Base-by-base conservation (phyloP, 2,113 vertebrate genomes). In the Dasyurus viverrinus region DNA sequence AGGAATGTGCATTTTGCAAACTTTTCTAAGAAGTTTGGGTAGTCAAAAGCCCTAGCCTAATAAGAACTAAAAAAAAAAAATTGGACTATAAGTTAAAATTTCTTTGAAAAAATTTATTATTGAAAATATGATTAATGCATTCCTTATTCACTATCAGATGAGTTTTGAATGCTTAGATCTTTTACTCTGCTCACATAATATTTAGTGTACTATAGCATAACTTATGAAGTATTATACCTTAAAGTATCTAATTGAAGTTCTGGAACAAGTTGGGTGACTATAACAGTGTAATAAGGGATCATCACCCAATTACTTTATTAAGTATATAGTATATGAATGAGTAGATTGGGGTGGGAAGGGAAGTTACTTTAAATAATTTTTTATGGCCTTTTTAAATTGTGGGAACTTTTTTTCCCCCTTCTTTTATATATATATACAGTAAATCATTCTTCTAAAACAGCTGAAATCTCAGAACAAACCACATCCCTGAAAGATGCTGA, bases 381-480 rank as follows among this genome's bases (percentile, higher is more conserved):
- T 50, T n/a, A 84, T 54, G 25, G 0, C 24, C 14, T 22, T 42
- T 26, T 26, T 53, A 1, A 26, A 11, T 93, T 1, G 89, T 0
- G 0, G n/a, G 6, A 1, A 19, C 91, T 52, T 96, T n/a, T 93
- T 95, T 42, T n/a, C 6, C 50, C 50, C 50, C 50, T 11, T 52
- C 96, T 97, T 54, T 14, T 89, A 3, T 97, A 8, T 96, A 90
- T 89, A 12, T 46, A 12, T 91, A 91, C 98, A 99, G 99, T 98
- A 91, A 98, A 97, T 89, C 97, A 98, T 52, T 98, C 98, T 54
- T 91, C 98, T 23, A 99, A 98, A 93, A 93, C 96, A 16, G 36
- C 97, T 0, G 99, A 99, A 0, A 54, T 90, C 42, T 14, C 98
- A 53, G 99, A 99, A 90, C 94, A 98, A 7, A 90, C 94, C 11